Evolutionary conservation across 2,888 invertebrate species (phyloP).

Genomic region (Invenusta paracnida): DNA sequence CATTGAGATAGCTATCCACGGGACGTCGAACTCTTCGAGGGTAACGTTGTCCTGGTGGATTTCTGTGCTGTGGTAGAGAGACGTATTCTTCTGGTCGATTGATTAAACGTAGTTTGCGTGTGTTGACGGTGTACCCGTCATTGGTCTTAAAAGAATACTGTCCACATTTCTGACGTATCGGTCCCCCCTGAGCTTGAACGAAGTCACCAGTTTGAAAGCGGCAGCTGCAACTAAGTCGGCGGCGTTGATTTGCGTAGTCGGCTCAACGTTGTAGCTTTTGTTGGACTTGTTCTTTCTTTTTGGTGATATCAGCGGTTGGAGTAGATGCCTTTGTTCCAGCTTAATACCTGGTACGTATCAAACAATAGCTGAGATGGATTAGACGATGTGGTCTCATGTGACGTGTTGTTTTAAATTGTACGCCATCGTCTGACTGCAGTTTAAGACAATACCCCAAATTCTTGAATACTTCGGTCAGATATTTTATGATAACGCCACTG

Average conservation of each 20-base stretch:
- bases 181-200: not conserved
- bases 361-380: not conserved
- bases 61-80: not conserved
- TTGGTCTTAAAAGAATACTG: not conserved
- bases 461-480: slow-evolving; percentile 16
- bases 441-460: slow-evolving; percentile 16
- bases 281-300: not conserved
- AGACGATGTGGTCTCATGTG: not conserved
- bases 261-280: not conserved
- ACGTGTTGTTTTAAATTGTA: not conserved
- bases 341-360: not conserved
- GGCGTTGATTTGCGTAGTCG: not conserved
- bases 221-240: not conserved
- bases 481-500: slow-evolving; percentile 24
- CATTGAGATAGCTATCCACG: not conserved
- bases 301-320: not conserved
- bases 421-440: slow-evolving; percentile 24
- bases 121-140: not conserved
- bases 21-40: not conserved
- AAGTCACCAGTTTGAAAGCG: not conserved
- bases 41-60: not conserved
- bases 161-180: not conserved
- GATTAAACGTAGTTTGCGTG: not conserved
- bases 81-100: not conserved
- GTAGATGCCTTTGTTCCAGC: not conserved